Percentiles rank a stretch among this genome's conserved stretches.
Evolutionary conservation across 2,113 vertebrate genomes (phyloP).

Genomic region (Amblyopsis rosae): DNA sequence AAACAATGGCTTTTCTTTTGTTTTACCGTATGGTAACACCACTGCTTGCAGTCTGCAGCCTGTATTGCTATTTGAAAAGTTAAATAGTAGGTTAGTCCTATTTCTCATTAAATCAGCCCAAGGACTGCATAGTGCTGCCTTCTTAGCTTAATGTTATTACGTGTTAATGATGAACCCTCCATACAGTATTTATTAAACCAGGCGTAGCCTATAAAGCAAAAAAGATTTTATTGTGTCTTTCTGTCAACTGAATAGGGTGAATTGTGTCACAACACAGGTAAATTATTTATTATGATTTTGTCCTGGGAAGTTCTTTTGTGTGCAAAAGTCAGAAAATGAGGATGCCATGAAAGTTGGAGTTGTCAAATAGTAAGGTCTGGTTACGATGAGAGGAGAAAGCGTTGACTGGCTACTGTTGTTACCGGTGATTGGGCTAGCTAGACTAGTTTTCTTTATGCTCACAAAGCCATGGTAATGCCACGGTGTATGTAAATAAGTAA

Average conservation of each 20-base stretch:
- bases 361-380: too few relatives aligned
- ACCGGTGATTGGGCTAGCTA: neutral
- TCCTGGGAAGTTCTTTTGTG: neutral
- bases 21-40: slow-evolving; percentile 26
- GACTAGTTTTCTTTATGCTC: neutral
- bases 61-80: slow-evolving; percentile 47
- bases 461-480: neutral
- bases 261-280: slow-evolving; percentile 14
- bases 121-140: slow-evolving; percentile 18
- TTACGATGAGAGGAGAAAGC: too few relatives aligned
- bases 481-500: neutral
- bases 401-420: neutral
- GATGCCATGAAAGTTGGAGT: too few relatives aligned
- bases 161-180: slow-evolving; percentile 17
- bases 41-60: neutral
- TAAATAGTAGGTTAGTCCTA: slow-evolving; percentile 27
- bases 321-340: too few relatives aligned
- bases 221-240: neutral
- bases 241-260: neutral
- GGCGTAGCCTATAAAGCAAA: too few relatives aligned
- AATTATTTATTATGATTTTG: slow-evolving; percentile 23
- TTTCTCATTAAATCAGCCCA: slow-evolving; percentile 39
- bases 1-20: slow-evolving; percentile 47
- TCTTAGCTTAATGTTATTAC: neutral
- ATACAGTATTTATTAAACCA: slow-evolving; percentile 8